Base-by-base conservation (phyloP, 2,888 invertebrate genomes). In the Tricholauxania praeusta region DNA sequence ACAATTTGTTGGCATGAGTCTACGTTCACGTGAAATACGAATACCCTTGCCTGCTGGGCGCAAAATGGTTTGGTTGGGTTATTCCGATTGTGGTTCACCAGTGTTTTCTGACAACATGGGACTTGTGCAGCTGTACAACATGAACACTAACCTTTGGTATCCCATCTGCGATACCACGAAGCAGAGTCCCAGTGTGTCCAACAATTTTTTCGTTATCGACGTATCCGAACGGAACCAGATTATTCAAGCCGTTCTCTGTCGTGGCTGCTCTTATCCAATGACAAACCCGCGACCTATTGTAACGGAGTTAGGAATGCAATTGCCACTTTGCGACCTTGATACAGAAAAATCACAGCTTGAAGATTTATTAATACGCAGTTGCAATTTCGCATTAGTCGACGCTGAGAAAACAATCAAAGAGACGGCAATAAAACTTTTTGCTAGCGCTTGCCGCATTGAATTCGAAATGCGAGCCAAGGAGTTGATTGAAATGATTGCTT, bases 361-460 rank as follows among this genome's bases (percentile, higher is more conserved):
- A 89, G 94, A 94, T 81, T 89, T 90, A 77, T 80, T 94, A 52
- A 90, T 92, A 77, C 90, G 92, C 4, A 90, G 92, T 87, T 90
- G 91, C 48, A 90, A 90, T 78, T 89, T 92, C 79, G 88, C 90
- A 1, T 86, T 90, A 1, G 90, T 91, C 4, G 91, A 92, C 48
- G 90, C 91, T 15, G 91, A 92, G n/a, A 93, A 92, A 85, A 87
- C 90, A 22, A 89, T 92, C 1, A 91, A 93, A 76, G 94, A 96
- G 84, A 91, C 93, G 7, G 91, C 96, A n/a, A 91, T 98, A 78
- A 96, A 96, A 87, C 87, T 97, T 63, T 97, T 98, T 89, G 96
- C 96, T 62, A 94, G 97, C 87, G 94, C 97, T 1, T 95, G 95
- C 82, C 92, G 93, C 79, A 92, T 92, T 78, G 94, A 95, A 85